Conservation (phyloP, 1,140 invertebrate genomes). For the Mycetomoellerius zeteki region DNA sequence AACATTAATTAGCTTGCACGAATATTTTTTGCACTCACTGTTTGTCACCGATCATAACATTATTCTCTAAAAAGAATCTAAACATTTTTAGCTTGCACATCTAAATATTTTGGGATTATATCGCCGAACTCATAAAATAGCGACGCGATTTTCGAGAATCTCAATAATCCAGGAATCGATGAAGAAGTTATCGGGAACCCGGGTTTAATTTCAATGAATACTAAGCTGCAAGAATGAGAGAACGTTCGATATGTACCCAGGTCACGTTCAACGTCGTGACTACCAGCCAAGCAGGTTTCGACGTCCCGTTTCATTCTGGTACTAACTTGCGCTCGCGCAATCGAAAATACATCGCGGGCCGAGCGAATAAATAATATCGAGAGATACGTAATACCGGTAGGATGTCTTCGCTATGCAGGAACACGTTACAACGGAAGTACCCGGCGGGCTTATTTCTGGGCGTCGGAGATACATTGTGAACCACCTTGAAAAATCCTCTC, state of each 20-base stretch:
- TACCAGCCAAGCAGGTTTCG: conserved; percentile 54
- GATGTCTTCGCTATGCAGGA: not conserved
- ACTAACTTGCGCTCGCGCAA: conserved; percentile 11
- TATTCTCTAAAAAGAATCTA: too few relatives aligned
- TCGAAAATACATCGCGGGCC: conserved; percentile 24
- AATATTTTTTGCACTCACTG: too few relatives aligned
- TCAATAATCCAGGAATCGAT: not conserved
- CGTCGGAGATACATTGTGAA: conserved; percentile 10
- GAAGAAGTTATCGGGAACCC: conserved; percentile 13
- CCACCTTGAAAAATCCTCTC: conserved; percentile 42
- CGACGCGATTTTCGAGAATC: not conserved
- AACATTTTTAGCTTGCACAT: not conserved
- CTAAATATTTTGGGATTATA: not conserved
- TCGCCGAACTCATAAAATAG: not conserved
- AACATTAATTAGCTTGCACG: too few relatives aligned
- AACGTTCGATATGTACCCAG: conserved; percentile 54
- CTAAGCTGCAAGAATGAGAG: conserved; percentile 9
- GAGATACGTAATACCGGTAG: conserved; percentile 8
- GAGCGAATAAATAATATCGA: conserved; percentile 25
- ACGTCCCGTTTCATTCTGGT: conserved; percentile 47
- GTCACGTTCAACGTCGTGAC: conserved; percentile 72
- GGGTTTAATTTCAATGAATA: not conserved
- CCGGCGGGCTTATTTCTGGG: not conserved
- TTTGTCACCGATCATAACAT: too few relatives aligned
- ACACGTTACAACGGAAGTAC: not conserved